A percentile compares a stretch with the other conserved stretches of the same genome.
Evolutionary conservation across 2,888 invertebrate species (phyloP).

Genomic region (Sinopyrophorus schimmeli): DNA sequence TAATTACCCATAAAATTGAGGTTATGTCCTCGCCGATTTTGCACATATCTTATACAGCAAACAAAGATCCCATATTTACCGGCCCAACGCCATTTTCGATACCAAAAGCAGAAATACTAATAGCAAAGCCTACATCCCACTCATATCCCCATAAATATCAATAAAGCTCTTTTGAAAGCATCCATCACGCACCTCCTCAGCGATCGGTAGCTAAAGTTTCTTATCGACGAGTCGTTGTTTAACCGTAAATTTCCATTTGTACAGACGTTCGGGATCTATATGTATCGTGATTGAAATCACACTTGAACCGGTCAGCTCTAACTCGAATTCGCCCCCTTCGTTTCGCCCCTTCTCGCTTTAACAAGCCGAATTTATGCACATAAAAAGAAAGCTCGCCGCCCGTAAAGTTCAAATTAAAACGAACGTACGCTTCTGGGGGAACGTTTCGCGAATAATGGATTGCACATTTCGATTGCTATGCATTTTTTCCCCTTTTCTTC

Average conservation of each 20-base stretch:
- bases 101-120: too few relatives aligned
- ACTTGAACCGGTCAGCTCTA: constrained; percentile 28
- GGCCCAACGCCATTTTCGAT: too few relatives aligned
- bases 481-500: too few relatives aligned
- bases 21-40: too few relatives aligned
- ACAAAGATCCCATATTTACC: too few relatives aligned
- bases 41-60: too few relatives aligned
- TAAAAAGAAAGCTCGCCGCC: too few relatives aligned
- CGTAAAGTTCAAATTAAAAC: constrained; percentile 11
- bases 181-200: constrained; percentile 24
- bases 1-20: too few relatives aligned
- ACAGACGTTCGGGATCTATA: constrained; percentile 29
- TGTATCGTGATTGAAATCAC: constrained; percentile 32
- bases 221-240: constrained; percentile 30
- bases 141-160: constrained; percentile 28
- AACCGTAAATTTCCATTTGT: constrained; percentile 32
- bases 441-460: constrained; percentile 23
- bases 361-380: too few relatives aligned
- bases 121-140: too few relatives aligned
- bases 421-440: constrained; percentile 14
- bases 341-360: too few relatives aligned
- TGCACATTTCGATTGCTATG: constrained; percentile 23
- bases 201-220: too few relatives aligned
- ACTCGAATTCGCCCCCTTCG: constrained; percentile 1
- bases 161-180: constrained; percentile 16